These are phyloP conservation scores for Murina feae DNA, from an alignment of 2,113 vertebrate genomes.

Conservation along the genomic window DNA sequence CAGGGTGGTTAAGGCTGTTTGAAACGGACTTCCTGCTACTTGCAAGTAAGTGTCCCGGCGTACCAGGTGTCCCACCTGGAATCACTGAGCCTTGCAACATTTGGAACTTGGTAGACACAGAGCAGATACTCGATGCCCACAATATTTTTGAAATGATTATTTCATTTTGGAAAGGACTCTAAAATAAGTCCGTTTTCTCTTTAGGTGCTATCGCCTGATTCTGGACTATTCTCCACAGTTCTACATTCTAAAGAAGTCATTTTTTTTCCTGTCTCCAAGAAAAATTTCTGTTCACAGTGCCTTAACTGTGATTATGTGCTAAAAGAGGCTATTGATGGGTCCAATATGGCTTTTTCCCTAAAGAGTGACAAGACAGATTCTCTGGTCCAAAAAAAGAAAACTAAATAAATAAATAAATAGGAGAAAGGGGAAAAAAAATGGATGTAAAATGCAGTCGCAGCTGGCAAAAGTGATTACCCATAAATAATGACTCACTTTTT, in stretches of 20 bases:
- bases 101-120: not conserved
- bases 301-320: not conserved
- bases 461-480: slow-evolving; percentile 41
- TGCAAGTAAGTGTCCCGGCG: not conserved
- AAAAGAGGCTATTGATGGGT: not conserved
- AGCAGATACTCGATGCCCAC: not conserved
- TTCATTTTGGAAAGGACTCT: slow-evolving; percentile 31
- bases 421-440: slow-evolving; percentile 5
- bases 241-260: slow-evolving; percentile 9
- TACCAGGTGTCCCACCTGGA: not conserved
- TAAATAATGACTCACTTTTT: slow-evolving; percentile 58
- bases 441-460: slow-evolving; percentile 25
- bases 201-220: not conserved
- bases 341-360: not conserved
- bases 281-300: not conserved
- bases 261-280: not conserved
- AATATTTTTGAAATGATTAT: not conserved
- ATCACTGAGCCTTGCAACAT: not conserved
- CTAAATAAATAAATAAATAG: slow-evolving; percentile 1
- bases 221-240: not conserved
- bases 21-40: not conserved
- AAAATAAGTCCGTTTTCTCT: slow-evolving; percentile 25
- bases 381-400: not conserved
- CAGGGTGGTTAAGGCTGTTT: not conserved
- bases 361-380: not conserved